Evolutionary conservation across 2,888 invertebrate genomes (phyloP), one percentile per base, ranked within the genome.

Genomic region (Agriopis marginaria): DNA sequence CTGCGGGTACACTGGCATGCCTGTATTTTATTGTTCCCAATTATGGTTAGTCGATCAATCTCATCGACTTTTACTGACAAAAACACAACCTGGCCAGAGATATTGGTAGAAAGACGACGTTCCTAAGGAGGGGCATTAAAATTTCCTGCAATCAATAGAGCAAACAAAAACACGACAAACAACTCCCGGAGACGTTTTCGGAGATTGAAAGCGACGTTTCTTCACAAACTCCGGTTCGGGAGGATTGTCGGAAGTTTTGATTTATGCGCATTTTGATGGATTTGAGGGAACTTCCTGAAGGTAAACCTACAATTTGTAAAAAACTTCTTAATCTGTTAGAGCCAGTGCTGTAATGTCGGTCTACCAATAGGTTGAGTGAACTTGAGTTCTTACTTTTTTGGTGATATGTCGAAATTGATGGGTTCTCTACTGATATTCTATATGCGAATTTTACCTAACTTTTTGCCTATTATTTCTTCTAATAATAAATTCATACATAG

Each of bases 181-280:
- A 83, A 82, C 67, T 82, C 81, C 55, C 56, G 70, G 67, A 73
- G 79, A 80, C 78, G 77, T 82, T 82, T 81, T 79, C 72, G 78
- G 65, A 83, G 82, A 87, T 86, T 82, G 82, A 82, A 84, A 80
- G 80, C 80, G 85, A 83, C 82, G 77, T 82, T 87, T 81, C 79
- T 82, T 81, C 76, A 75, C 72, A 66, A 79, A 78, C 75, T 79
- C 76, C 73, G 70, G 44, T 63, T 63, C 59, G 70, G 66, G 78
- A 77, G 78, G 79, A 77, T 79, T 83, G 82, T 82, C 80, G 77
- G 82, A 89, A 91, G 82, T 86, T 88, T 85, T 86, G 86, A 90
- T 89, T 89, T 88, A 89, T 90, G 89, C 83, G 87, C 90, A 87
- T 88, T 87, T 86, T 86, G 86, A 87, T 89, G 79, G 80, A 81